Evolutionary conservation across 2,797 vertebrate species (phyloP).

Genomic region (Steatocranus sp.): DNA sequence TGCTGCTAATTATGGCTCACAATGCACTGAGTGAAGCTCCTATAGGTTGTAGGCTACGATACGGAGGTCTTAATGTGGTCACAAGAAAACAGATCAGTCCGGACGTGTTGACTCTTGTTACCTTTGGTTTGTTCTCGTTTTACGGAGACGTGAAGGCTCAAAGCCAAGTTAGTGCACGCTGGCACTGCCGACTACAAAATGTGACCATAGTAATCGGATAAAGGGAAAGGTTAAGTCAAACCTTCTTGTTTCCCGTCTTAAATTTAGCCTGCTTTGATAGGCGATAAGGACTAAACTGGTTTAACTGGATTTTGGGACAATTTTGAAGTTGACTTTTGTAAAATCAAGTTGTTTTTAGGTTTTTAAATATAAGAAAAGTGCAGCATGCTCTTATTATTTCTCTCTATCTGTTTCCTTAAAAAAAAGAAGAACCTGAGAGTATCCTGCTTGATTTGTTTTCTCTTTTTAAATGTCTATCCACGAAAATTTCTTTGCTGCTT

Average conservation of each 20-base stretch:
- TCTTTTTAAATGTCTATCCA: neutral
- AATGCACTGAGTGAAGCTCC: conserved; percentile 32
- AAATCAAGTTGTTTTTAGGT: neutral
- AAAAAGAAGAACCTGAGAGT: neutral
- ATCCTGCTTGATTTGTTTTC: neutral
- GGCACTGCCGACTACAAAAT: neutral
- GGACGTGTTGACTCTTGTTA: neutral
- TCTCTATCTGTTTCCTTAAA: neutral
- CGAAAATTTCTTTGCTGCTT: neutral
- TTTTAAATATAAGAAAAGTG: neutral
- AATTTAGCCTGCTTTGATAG: neutral
- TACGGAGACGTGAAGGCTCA: neutral
- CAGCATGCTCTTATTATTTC: neutral
- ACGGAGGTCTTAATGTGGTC: neutral
- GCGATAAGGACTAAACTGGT: neutral
- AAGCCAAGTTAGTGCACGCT: neutral
- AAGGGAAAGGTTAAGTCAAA: neutral
- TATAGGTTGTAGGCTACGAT: conserved; percentile 12
- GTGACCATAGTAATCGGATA: neutral
- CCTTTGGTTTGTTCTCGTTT: neutral
- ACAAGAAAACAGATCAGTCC: neutral
- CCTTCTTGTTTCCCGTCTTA: neutral
- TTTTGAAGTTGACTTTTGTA: neutral
- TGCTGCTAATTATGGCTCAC: conserved; percentile 33
- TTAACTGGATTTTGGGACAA: neutral